A percentile compares a stretch with the other conserved stretches of the same genome.
Conservation (phyloP, 2,113 vertebrate genomes). For the Microcebus jonahi region DNA sequence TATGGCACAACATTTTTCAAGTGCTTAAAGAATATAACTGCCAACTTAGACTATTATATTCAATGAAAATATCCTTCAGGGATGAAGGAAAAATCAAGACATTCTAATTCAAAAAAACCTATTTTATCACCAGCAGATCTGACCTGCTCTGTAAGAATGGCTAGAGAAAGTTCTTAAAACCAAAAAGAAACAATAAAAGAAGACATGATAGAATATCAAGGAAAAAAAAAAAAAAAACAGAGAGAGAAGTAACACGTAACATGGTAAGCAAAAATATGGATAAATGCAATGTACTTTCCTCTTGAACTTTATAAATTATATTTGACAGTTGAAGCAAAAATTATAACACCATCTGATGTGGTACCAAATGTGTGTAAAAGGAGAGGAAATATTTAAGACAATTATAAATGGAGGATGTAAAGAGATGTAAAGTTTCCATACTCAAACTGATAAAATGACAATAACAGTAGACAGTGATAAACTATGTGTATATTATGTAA, state of each 20-base stretch:
- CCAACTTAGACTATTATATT: not conserved
- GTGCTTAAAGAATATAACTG: not conserved
- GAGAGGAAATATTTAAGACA: not conserved
- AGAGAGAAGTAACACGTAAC: not conserved
- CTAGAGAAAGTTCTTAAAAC: not conserved
- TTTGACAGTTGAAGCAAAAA: not conserved
- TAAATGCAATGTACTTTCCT: not conserved
- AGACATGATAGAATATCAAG: not conserved
- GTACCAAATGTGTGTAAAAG: not conserved
- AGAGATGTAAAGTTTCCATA: not conserved
- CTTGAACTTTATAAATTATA: not conserved
- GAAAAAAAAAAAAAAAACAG: not conserved
- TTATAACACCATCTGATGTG: not conserved
- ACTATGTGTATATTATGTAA: not conserved
- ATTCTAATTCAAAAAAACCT: slow-evolving; percentile 1
- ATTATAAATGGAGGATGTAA: not conserved
- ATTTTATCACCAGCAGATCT: not conserved
- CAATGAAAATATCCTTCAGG: not conserved
- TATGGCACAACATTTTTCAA: not conserved
- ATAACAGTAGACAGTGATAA: not conserved
- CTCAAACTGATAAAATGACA: slow-evolving; percentile 26
- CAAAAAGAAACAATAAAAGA: not conserved
- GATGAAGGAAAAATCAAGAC: not conserved
- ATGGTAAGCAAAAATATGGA: slow-evolving; percentile 7
- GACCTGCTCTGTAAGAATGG: not conserved